Conservation (phyloP, 2,113 vertebrate genomes). For the Vidua chalybeata region DNA sequence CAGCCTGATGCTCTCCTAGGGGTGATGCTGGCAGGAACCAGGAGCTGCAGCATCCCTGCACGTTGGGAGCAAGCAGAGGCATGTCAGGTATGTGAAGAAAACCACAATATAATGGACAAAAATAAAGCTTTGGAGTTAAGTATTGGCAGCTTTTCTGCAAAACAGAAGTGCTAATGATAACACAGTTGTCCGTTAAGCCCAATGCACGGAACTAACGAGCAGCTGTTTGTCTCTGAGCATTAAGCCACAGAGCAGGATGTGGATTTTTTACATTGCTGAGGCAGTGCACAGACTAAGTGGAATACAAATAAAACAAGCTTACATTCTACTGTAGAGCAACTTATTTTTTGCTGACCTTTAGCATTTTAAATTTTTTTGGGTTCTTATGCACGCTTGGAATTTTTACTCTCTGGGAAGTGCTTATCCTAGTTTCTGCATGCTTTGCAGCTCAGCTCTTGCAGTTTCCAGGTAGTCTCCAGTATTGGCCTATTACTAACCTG, state of each 20-base stretch:
- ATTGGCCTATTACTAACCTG: neutral
- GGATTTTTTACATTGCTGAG: conserved; percentile 42
- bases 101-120: neutral
- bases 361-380: neutral
- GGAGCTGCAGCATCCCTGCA: neutral
- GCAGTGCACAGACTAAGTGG: neutral
- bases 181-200: conserved; percentile 16
- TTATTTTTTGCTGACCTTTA: conserved; percentile 29
- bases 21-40: neutral
- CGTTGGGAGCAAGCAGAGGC: neutral
- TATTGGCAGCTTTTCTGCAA: conserved; percentile 12
- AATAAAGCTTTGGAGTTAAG: neutral
- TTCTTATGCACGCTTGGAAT: neutral
- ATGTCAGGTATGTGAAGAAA: neutral
- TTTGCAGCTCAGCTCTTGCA: neutral
- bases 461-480: neutral
- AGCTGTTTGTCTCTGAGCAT: conserved; percentile 43
- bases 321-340: neutral
- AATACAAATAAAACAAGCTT: conserved; percentile 25
- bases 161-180: conserved; percentile 33
- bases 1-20: neutral
- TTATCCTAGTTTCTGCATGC: neutral
- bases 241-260: conserved; percentile 48
- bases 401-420: conserved; percentile 16
- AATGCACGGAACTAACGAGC: neutral